Evolutionary conservation across 2,888 invertebrate genomes (phyloP), one percentile per base, ranked within the genome.

Genomic region (Acrocyrtus sp.): DNA sequence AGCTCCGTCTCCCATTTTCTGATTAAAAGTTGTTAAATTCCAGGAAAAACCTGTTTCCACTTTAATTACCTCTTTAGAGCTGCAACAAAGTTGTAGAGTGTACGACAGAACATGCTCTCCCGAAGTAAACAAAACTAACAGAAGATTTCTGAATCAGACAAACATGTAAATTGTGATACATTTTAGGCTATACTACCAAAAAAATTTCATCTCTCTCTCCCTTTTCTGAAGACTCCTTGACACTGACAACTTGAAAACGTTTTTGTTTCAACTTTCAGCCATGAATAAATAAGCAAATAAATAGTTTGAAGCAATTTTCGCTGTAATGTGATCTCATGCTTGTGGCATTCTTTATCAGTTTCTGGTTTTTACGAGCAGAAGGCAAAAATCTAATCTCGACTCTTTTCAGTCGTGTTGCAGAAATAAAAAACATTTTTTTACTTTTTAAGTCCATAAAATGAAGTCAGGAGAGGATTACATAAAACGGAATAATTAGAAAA

Each of bases 11-110:
- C 65, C 22, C 53, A 5, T 63, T 72, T 72, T 72, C 72, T 65
- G 57, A 65, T 63, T 72, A 72, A 72, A 72, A 72, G 65, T 72
- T 39, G 72, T 63, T 72, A 57, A 72, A 72, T 72, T 72, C 72
- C 72, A 72, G 72, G 72, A 72, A 72, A 66, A 72, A 72, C 72
- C 72, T 72, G 72, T 72, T 72, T 60, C 56, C 63, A 65, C 65
- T 72, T 72, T 72, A 72, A 72, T 72, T 72, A 65, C 65, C 50
- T 57, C 12, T 70, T 70, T 58, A 69, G 51, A 69, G n/a, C n/a
- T n/a, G n/a, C n/a, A n/a, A n/a, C n/a, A n/a, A n/a, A n/a, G n/a
- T n/a, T n/a, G n/a, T n/a, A n/a, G n/a, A n/a, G n/a, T n/a, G n/a
- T n/a, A n/a, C n/a, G n/a, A n/a, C n/a, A n/a, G n/a, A n/a, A n/a